A percentile compares a stretch with the other conserved stretches of the same genome.
These are phyloP conservation scores for Noctua comes DNA, from an alignment of 2,888 invertebrate genomes.

Conservation along the genomic window DNA sequence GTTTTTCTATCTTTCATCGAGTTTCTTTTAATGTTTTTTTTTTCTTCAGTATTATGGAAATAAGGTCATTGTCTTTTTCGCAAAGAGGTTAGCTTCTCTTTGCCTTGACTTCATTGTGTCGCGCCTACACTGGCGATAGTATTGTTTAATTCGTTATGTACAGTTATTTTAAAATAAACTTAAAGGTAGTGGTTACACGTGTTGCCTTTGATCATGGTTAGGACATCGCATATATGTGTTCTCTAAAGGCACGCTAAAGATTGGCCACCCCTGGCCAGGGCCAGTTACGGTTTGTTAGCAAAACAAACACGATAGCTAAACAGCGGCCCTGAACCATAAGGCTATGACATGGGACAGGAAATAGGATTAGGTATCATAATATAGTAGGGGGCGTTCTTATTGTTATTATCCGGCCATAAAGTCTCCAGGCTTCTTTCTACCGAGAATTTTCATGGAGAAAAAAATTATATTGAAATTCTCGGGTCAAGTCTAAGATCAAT, in stretches of 20 bases:
- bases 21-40: not conserved
- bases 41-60: constrained; percentile 23
- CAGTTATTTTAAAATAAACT: not conserved
- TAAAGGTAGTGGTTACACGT: not conserved
- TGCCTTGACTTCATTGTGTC: constrained; percentile 53
- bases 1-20: constrained; percentile 17
- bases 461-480: not conserved
- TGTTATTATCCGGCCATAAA: not conserved
- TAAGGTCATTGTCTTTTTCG: constrained; percentile 59
- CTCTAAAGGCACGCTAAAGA: not conserved
- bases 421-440: not conserved
- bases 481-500: not conserved
- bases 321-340: not conserved
- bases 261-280: not conserved
- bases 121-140: not conserved
- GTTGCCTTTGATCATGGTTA: not conserved
- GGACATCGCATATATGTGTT: not conserved
- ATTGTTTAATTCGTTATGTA: constrained; percentile 16
- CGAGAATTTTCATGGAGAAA: not conserved
- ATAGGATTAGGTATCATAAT: not conserved
- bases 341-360: not conserved
- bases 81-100: constrained; percentile 35
- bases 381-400: not conserved
- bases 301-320: not conserved
- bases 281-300: not conserved